Evolutionary conservation across 2,888 invertebrate genomes (phyloP), one percentile per base, ranked within the genome.

Genomic region (Chymomyza amoena): DNA sequence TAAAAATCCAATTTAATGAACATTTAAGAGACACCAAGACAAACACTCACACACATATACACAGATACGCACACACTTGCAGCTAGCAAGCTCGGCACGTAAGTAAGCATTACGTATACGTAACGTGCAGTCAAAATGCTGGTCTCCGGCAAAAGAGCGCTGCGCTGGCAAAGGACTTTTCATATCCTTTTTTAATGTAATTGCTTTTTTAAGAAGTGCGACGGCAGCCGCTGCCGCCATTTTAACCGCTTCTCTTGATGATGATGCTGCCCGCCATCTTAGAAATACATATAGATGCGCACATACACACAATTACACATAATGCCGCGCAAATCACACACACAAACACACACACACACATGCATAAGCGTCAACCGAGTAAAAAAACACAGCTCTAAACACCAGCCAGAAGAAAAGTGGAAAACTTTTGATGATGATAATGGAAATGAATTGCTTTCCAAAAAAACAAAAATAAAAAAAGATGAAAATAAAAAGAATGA

Each of bases 1-100:
- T 89, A 89, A 90, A 90, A 90, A 89, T 90, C 89, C 89, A 84
- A 89, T 90, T 90, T 90, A 89, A 90, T 90, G 89, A 89, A 87
- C 89, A 90, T 89, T 90, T 89, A 89, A 90, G 83, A 89, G 89
- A 89, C 85, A 89, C 88, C 57, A 25, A 64, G 64, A 54, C 25
- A 25, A 25, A 25, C 25, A 25, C 25, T 25, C 25, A 4, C 63
- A 70, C 56, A 70, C 59, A 70, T 36, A 61, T 62, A 54, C 61
- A 66, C 32, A 61, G 64, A 18, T 6, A 18, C 62, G 57, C 59
- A 16, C 3, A 69, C 68, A 62, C 56, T 66, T 69, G 68, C 68
- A 60, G 68, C 39, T 68, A 78, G 32, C 32, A 32, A 32, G 7
- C 32, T 6, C 73, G 64, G 75, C 76, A 84, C 85, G 78, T 82